phyloP scores from a whole-genome alignment of 2,888 invertebrate genomes.

The Pristionchus entomophagus region DNA sequence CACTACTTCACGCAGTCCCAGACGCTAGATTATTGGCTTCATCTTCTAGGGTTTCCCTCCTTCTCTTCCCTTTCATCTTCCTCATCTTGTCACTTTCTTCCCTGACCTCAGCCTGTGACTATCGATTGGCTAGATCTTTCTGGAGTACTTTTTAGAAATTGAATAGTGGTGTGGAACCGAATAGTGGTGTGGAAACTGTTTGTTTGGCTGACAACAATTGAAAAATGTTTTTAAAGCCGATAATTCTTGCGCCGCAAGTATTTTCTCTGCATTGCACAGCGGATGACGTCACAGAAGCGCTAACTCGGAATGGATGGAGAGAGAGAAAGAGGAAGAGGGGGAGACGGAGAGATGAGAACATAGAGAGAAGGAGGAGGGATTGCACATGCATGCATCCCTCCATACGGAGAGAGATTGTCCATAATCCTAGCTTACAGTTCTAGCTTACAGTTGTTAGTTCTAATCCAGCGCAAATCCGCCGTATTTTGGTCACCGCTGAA shows the following conservation, averaged over 20 bases:
- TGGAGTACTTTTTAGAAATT: not conserved
- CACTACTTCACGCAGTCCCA: not conserved
- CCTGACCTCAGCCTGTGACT: not conserved
- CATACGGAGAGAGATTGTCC: not conserved
- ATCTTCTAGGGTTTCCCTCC: not conserved
- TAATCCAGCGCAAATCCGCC: too few species aligned
- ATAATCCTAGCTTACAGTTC: too few species aligned
- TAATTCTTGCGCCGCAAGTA: not conserved
- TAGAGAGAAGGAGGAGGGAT: not conserved
- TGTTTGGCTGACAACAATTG: too few species aligned
- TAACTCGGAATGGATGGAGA: not conserved
- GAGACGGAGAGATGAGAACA: conserved; percentile 4
- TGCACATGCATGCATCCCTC: not conserved
- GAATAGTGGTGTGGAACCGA: too few species aligned
- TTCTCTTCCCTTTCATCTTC: not conserved
- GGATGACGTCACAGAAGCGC: not conserved
- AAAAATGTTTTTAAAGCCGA: too few species aligned
- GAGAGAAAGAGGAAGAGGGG: conserved; percentile 21
- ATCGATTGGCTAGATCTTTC: not conserved
- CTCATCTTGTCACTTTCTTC: not conserved
- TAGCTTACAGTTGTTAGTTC: too few species aligned
- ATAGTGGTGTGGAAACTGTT: too few species aligned
- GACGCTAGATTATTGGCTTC: not conserved
- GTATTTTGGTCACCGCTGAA: too few species aligned
- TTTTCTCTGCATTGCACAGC: not conserved